Evolutionary conservation across 2,113 vertebrate species (phyloP), one percentile per base, ranked within the genome.

Genomic region (Barnardius zonarius): DNA sequence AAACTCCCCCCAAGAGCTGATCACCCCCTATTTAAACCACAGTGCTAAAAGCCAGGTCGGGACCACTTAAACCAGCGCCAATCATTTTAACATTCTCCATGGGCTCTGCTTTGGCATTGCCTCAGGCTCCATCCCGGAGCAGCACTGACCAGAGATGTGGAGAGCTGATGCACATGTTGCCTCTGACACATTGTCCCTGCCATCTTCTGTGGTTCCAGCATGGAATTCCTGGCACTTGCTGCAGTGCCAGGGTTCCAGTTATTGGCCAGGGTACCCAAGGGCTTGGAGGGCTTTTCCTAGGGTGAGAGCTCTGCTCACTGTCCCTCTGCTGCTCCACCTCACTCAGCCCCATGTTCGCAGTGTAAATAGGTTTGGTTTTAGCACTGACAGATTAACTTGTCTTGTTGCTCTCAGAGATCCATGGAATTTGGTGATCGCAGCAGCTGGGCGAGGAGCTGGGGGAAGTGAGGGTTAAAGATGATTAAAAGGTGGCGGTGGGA

Each of bases 401-500:
- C 7, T 20, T 24, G 23, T 24, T 77, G 55, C 43, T 90, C 67
- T 83, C 25, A 24, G 76, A 48, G 72, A 73, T 76, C 68, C 1
- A 3, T 61, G 79, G 54, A 25, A 59, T 78, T 37, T 49, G n/a
- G 51, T 72, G 85, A 25, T 7, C 44, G 82, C 39, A 83, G 62
- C 66, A 49, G 88, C 88, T 72, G 91, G 82, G 63, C 0, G 10
- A 78, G 90, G 57, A 61, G 59, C 67, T 61, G 67, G 66, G 83
- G 81, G 86, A 85, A 92, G 52, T 3, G 10, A 31, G 78, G 79
- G 75, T 85, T 83, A 73, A n/a, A 89, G 85, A 10, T 1, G 3
- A 70, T 91, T 54, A 33, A 64, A 87, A 87, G 41, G 59, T 68
- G 76, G 64, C 62, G 54, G 75, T 80, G 88, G 86, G 85, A 92